phyloP scores from a whole-genome alignment of 2,888 invertebrate species.

The Lacanobia oleracea region DNA sequence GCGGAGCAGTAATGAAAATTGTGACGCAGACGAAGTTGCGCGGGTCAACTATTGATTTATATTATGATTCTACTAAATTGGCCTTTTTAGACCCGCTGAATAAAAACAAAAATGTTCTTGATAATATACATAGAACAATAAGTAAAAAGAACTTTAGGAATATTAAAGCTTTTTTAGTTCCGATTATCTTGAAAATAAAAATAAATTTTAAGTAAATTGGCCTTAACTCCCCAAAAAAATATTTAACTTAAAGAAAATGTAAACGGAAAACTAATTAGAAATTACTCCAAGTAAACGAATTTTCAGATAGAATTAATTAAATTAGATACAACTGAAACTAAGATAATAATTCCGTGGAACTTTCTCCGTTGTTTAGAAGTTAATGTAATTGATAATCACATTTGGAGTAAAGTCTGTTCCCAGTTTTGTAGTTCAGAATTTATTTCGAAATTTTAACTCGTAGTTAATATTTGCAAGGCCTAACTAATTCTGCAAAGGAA shows the following conservation, averaged over 20 bases:
- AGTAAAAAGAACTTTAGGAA: neutral
- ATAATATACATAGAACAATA: neutral
- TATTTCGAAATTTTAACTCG: neutral
- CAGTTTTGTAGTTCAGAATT: constrained; percentile 8
- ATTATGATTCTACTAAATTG: no score
- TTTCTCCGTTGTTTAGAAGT: constrained; percentile 15
- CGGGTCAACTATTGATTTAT: no score
- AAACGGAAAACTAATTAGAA: constrained; percentile 31
- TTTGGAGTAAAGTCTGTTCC: constrained; percentile 3
- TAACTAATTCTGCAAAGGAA: neutral
- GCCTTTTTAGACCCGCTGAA: neutral
- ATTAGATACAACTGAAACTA: constrained; percentile 10
- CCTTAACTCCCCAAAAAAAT: neutral
- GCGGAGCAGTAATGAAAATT: no score
- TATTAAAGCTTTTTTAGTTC: neutral
- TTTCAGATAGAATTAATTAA: constrained; percentile 27
- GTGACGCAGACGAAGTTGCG: no score
- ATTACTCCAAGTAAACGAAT: constrained; percentile 23
- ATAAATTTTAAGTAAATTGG: neutral
- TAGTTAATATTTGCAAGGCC: constrained; percentile 1
- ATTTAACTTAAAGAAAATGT: constrained; percentile 14
- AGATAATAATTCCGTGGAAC: constrained; percentile 38
- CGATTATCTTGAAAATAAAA: neutral
- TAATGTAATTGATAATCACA: constrained; percentile 26
- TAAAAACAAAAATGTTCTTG: neutral